These are phyloP conservation scores for Oreochromis aureus DNA, from an alignment of 2,113 vertebrate species.

Conservation along the genomic window DNA sequence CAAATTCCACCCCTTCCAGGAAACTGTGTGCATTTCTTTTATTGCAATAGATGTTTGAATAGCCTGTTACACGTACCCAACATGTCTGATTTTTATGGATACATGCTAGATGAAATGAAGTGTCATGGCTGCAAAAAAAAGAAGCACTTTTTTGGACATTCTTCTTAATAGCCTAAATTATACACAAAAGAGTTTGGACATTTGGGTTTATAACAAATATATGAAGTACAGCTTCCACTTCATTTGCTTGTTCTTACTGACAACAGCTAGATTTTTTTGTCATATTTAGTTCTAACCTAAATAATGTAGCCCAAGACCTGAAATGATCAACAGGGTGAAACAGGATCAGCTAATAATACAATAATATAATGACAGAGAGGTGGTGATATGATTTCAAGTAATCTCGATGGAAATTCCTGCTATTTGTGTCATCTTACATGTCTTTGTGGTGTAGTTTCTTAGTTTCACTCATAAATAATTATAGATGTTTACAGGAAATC, in stretches of 20 bases:
- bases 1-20: background rate
- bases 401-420: background rate
- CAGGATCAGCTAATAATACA: background rate
- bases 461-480: background rate
- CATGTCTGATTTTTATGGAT: background rate
- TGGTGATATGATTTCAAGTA: background rate
- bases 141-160: background rate
- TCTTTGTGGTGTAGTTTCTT: background rate
- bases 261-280: background rate
- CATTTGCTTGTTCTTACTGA: background rate
- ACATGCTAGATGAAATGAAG: background rate
- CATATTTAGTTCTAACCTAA: background rate
- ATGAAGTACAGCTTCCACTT: background rate
- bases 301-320: background rate
- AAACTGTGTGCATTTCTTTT: background rate
- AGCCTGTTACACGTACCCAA: too few species aligned
- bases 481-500: background rate
- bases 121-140: background rate
- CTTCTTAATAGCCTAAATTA: background rate
- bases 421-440: background rate
- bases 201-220: background rate
- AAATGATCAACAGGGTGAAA: background rate
- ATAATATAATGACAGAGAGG: background rate
- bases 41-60: background rate
- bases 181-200: background rate